Base-by-base conservation (phyloP, 2,113 vertebrate species). In the Circaetus gallicus region DNA sequence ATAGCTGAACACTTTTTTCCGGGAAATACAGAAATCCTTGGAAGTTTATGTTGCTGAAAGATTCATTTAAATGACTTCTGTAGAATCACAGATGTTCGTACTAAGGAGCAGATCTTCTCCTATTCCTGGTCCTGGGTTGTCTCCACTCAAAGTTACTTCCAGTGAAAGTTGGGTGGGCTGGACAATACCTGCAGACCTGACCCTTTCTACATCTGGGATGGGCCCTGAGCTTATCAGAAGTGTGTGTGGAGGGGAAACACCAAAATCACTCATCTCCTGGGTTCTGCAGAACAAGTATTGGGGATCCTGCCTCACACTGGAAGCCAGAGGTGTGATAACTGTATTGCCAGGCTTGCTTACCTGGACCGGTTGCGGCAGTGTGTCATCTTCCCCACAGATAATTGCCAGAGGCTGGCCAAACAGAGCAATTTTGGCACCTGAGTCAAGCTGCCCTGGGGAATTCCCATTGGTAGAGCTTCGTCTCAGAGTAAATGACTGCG, bases 391-490 rank as follows among this genome's bases (percentile, higher is more conserved):
- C 3, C 97, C 96, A 55, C 99, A 99, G 89, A 99, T 97, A 28
- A 97, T 83, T 63, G 98, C 94, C 78, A 99, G 98, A 38, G 98
- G 98, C 87, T 98, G 99, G 77, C 99, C 99, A 96, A 99, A 99
- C 50, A 99, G 96, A 42, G 98, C 80, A 4, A 93, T 93, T 96
- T 98, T 99, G 81, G 97, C 15, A 55, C 97, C 94, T 0, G 79
- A 71, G 42, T 98, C 98, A 6, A 98, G 86, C 38, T 97, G 95
- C 25, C 84, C 97, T 22, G 97, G 58, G 47, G 97, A 95, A 38
- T 98, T 98, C 6, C 97, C 81, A 0, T 67, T 97, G 43, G 98
- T 90, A 14, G 98, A 97, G 61, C 97, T 98, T 69, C 96, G 98
- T 91, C 89, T 98, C 82, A 99, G 95, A 80, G 97, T 97, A 98